These are phyloP conservation scores for Toxotes jaculatrix DNA, from an alignment of 2,113 vertebrate species.

Conservation along the genomic window DNA sequence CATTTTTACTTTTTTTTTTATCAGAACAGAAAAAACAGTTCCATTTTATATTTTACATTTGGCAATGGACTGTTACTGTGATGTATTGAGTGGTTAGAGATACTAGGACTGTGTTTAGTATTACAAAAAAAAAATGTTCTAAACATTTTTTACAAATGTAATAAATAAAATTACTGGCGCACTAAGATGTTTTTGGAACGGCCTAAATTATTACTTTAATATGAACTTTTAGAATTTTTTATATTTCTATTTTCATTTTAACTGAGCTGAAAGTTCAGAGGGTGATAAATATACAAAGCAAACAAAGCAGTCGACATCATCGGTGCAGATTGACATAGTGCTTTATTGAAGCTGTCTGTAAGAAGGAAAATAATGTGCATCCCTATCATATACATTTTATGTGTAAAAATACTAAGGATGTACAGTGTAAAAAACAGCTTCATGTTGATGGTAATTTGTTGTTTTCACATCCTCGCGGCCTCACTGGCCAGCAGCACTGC, in stretches of 20 bases:
- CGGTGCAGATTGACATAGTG: slow-evolving; percentile 94
- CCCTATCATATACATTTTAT: slow-evolving; percentile 93
- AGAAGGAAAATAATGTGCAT: slow-evolving; percentile 96
- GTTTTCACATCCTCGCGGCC: slow-evolving; percentile 91
- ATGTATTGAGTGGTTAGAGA: background rate
- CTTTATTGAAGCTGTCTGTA: slow-evolving; percentile 99
- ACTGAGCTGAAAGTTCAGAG: background rate
- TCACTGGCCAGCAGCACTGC: slow-evolving; percentile 83
- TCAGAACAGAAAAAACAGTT: background rate
- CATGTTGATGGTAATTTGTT: slow-evolving; percentile 86
- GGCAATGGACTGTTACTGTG: background rate
- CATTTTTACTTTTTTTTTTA: too few relatives aligned
- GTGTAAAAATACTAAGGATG: slow-evolving; percentile 99
- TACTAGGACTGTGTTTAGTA: background rate
- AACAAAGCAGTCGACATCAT: slow-evolving; percentile 68
- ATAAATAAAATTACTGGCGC: background rate
- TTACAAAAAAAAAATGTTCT: too few relatives aligned
- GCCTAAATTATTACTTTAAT: too few relatives aligned
- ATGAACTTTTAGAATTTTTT: too few relatives aligned
- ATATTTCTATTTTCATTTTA: background rate
- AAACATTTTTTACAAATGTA: background rate
- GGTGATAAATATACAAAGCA: background rate
- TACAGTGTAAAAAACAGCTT: slow-evolving; percentile 97
- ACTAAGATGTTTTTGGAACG: too few relatives aligned
- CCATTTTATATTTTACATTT: too few relatives aligned